Conservation (phyloP, 2,797 vertebrate species). For the Malurus leucopterus region DNA sequence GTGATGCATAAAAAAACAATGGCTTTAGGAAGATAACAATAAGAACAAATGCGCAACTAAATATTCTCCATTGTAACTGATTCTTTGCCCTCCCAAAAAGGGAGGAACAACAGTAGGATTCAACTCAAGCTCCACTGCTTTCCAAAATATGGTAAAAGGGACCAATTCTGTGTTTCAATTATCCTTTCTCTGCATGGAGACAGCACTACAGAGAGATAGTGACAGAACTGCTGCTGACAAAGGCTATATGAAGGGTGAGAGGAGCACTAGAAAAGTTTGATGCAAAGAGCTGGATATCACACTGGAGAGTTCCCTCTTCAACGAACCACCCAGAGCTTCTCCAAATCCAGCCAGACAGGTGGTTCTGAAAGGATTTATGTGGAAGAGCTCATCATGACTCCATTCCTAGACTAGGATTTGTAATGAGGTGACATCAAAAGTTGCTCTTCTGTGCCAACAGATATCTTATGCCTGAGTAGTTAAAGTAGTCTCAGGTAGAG, state of each 20-base stretch:
- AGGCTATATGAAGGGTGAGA: neutral
- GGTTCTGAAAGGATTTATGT: neutral
- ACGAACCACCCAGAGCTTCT: neutral
- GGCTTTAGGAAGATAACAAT: slow-evolving; percentile 48
- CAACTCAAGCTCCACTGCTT: slow-evolving; percentile 25
- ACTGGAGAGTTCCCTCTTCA: neutral
- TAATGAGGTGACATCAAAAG: neutral
- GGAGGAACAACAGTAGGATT: slow-evolving; percentile 34
- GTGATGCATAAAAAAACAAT: slow-evolving; percentile 46
- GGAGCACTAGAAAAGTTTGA: neutral
- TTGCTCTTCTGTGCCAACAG: neutral
- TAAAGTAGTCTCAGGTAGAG: slow-evolving; percentile 4
- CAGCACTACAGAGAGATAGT: neutral
- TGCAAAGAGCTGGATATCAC: neutral
- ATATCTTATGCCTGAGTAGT: neutral
- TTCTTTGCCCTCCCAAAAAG: slow-evolving; percentile 17
- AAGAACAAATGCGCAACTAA: slow-evolving; percentile 63
- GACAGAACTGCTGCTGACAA: neutral
- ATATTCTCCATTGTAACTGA: slow-evolving; percentile 1
- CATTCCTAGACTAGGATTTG: neutral
- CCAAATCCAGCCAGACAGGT: neutral
- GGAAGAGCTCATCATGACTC: neutral
- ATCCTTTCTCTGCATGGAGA: neutral
- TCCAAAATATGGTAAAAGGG: slow-evolving; percentile 5
- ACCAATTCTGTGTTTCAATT: slow-evolving; percentile 27